phyloP scores from a whole-genome alignment of 2,888 invertebrate species.

The Eupithecia tripunctaria region DNA sequence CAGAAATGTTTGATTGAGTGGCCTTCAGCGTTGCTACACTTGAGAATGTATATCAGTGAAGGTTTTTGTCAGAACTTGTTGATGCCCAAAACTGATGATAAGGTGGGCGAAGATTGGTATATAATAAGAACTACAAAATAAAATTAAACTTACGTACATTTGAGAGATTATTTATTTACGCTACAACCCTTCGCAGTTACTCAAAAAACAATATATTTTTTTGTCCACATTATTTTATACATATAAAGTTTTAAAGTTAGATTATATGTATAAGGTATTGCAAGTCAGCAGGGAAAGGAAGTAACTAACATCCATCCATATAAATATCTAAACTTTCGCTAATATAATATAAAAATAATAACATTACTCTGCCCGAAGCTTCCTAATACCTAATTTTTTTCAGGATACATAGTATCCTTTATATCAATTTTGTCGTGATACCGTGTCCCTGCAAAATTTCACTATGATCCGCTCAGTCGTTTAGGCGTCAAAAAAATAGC shows the following conservation, averaged over 20 bases:
- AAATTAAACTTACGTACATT: neutral
- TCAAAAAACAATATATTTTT: too few relatives aligned
- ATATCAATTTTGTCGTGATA: neutral
- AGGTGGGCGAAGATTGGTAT: neutral
- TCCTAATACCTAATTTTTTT: neutral
- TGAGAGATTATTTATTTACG: too few relatives aligned
- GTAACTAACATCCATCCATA: neutral
- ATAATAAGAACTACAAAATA: neutral
- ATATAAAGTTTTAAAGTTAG: too few relatives aligned
- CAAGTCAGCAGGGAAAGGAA: too few relatives aligned
- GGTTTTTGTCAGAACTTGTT: neutral
- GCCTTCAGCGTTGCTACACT: constrained; percentile 17
- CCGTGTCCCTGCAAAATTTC: neutral
- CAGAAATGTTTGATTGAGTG: constrained; percentile 27
- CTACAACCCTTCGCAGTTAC: neutral
- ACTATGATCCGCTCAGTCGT: neutral
- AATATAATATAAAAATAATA: too few relatives aligned
- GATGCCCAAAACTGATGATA: neutral
- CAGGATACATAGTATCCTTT: neutral
- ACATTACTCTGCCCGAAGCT: too few relatives aligned
- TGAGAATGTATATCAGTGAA: neutral
- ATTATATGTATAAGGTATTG: too few relatives aligned
- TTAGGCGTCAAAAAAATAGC: neutral
- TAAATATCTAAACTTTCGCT: neutral
- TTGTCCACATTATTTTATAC: too few relatives aligned